Percentiles rank a stretch among this genome's conserved stretches.
Evolutionary conservation across 2,888 invertebrate species (phyloP).

Genomic region (Erebia palarica): DNA sequence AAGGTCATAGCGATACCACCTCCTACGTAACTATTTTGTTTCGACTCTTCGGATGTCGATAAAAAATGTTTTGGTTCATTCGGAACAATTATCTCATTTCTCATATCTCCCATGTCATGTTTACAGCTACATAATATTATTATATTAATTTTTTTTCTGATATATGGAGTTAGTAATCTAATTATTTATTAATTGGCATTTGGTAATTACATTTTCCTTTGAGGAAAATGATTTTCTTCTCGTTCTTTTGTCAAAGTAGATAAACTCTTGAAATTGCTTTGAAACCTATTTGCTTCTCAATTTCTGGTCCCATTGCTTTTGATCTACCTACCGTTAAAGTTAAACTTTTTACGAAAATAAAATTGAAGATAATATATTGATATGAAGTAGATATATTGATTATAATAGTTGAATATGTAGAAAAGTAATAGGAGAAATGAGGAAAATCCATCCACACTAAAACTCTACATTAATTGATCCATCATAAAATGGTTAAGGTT

Average conservation of each 20-base stretch:
- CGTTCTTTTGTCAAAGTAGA: no score
- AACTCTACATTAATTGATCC: neutral
- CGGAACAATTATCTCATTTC: conserved; percentile 4
- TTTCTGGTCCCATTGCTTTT: no score
- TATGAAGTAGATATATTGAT: no score
- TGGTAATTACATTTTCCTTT: no score
- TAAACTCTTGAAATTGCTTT: no score
- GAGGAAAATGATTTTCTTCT: no score
- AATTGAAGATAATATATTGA: no score
- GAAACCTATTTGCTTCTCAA: no score
- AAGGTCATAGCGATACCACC: neutral
- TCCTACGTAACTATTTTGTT: conserved; percentile 11
- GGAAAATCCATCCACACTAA: neutral
- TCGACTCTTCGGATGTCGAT: conserved; percentile 16
- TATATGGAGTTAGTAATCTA: neutral
- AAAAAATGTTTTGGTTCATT: conserved; percentile 16
- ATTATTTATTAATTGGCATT: neutral
- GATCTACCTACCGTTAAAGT: no score
- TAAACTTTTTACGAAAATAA: no score
- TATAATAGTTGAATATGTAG: no score
- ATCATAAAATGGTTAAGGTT: conserved; percentile 17
- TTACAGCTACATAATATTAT: neutral
- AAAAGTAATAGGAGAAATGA: neutral
- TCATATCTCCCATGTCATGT: neutral
- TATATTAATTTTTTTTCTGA: neutral